phyloP scores from a whole-genome alignment of 2,888 invertebrate genomes.

The Parnassius apollo region DNA sequence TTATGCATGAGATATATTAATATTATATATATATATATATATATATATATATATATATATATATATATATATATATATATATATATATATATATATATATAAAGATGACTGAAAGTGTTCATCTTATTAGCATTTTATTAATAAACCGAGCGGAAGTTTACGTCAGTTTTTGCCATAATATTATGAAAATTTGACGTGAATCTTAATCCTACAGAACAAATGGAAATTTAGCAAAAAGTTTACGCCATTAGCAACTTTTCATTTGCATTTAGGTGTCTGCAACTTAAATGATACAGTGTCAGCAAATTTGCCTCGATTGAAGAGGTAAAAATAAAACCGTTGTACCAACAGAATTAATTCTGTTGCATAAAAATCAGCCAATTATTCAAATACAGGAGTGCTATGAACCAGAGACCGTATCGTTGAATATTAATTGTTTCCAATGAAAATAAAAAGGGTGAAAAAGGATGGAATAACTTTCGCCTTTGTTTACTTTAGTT shows the following conservation, averaged over 20 bases:
- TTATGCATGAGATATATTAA: no score
- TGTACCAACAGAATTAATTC: constrained; percentile 76
- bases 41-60: no score
- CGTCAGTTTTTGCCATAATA: no score
- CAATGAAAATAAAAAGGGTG: constrained; percentile 46
- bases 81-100: no score
- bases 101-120: no score
- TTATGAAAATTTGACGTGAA: no score
- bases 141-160: no score
- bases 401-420: constrained; percentile 67
- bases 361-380: constrained; percentile 80
- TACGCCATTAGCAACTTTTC: constrained; percentile 24
- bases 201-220: constrained; percentile 7
- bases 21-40: no score
- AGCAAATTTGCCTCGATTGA: constrained; percentile 41
- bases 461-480: constrained; percentile 15
- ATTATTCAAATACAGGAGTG: constrained; percentile 73
- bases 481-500: constrained; percentile 13
- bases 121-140: no score
- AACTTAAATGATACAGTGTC: constrained; percentile 31
- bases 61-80: no score
- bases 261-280: constrained; percentile 27
- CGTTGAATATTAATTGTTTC: constrained; percentile 77
- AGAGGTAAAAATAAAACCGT: constrained; percentile 59
- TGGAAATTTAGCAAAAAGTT: constrained; percentile 17